Evolutionary conservation across 1,140 invertebrate genomes (phyloP).

Genomic region (Propsilocerus akamusi): DNA sequence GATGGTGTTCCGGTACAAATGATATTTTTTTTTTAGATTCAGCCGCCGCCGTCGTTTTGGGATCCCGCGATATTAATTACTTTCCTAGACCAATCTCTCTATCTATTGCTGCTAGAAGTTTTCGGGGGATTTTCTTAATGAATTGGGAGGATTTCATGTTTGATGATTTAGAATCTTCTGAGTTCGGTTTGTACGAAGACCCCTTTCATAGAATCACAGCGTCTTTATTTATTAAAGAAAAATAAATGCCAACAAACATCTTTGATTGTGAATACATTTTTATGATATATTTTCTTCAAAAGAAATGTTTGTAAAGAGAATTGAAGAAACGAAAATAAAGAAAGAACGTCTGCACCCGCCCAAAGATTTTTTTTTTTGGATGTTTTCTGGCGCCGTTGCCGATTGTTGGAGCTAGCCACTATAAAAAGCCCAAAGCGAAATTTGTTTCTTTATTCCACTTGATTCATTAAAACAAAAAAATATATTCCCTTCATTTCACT

Average conservation of each 20-base stretch:
- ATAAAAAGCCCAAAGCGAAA: background rate
- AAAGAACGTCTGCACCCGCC: background rate
- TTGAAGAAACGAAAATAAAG: background rate
- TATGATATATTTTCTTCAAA: background rate
- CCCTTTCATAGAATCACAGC: background rate
- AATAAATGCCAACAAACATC: too few species aligned
- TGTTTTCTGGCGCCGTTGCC: background rate
- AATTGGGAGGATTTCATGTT: background rate
- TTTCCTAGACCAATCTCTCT: background rate
- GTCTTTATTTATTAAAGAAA: constrained; percentile 1
- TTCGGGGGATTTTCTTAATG: too few species aligned
- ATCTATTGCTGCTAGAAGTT: too few species aligned
- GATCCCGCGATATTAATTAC: background rate
- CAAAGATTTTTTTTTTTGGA: background rate
- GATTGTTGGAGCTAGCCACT: background rate
- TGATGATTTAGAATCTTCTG: background rate
- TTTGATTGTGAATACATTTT: background rate
- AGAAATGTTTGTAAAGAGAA: too few species aligned
- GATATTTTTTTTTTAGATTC: background rate
- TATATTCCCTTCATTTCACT: too few species aligned
- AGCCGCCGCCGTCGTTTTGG: too few species aligned
- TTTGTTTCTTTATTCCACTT: too few species aligned
- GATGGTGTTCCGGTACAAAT: background rate
- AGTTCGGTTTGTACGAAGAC: background rate
- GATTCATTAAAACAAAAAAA: too few species aligned